These are phyloP conservation scores for Phyto melanocephala DNA, from an alignment of 2,888 invertebrate genomes.

Conservation along the genomic window DNA sequence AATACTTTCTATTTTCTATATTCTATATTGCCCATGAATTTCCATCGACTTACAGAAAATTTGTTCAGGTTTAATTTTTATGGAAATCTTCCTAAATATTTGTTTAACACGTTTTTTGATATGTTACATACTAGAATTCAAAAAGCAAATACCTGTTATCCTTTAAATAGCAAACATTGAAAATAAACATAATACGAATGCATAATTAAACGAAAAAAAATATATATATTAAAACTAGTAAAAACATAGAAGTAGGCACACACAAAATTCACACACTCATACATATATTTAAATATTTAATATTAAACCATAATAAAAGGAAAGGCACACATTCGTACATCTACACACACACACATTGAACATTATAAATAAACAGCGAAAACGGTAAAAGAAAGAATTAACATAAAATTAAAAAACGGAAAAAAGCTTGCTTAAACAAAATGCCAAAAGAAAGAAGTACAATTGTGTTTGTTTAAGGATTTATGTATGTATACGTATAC, in stretches of 20 bases:
- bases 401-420: conserved; percentile 55
- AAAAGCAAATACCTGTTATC: too few species aligned
- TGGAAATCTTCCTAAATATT: too few species aligned
- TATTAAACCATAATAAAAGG: background rate
- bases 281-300: conserved; percentile 3
- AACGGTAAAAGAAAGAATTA: conserved; percentile 43
- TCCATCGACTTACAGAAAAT: too few species aligned
- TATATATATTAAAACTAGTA: conserved; percentile 21
- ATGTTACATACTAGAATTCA: too few species aligned
- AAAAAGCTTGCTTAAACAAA: too few species aligned
- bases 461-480: background rate
- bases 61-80: too few species aligned
- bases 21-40: too few species aligned
- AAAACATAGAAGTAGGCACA: background rate
- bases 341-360: conserved; percentile 13
- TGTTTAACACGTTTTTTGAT: too few species aligned
- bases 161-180: background rate
- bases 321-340: background rate
- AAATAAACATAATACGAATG: conserved; percentile 46
- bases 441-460: too few species aligned
- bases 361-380: background rate
- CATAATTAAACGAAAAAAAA: conserved; percentile 56
- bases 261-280: background rate
- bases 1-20: too few species aligned
- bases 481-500: background rate